These are phyloP conservation scores for Drosophila monieri DNA, from an alignment of 2,888 invertebrate genomes.

Conservation along the genomic window DNA sequence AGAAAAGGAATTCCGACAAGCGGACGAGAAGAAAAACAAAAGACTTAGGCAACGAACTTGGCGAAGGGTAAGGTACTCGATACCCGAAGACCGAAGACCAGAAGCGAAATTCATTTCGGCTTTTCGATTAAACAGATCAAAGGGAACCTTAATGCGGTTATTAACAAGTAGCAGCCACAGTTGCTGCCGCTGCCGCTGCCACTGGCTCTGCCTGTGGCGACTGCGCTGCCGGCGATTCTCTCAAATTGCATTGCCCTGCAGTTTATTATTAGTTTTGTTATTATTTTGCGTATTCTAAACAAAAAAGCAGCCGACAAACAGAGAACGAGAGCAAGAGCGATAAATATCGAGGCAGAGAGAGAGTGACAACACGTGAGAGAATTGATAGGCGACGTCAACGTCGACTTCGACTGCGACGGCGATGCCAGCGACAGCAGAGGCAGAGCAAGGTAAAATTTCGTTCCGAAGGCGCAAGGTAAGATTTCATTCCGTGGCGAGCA, in stretches of 20 bases:
- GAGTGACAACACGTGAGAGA: constrained; percentile 20
- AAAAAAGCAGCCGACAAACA: constrained; percentile 59
- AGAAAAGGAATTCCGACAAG: constrained; percentile 6
- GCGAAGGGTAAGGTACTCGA: constrained; percentile 8
- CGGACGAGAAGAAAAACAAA: constrained; percentile 58
- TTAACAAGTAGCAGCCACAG: constrained; percentile 72
- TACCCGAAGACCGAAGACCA: constrained; percentile 55
- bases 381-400: constrained; percentile 40
- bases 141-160: constrained; percentile 63
- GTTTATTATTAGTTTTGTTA: constrained; percentile 82
- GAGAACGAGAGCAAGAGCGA: constrained; percentile 22
- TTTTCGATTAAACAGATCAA: constrained; percentile 82
- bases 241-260: constrained; percentile 71
- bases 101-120: constrained; percentile 80
- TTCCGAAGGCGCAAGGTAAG: constrained; percentile 77
- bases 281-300: constrained; percentile 83
- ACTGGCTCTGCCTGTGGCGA: constrained; percentile 11
- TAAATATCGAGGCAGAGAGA: constrained; percentile 8
- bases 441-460: constrained; percentile 78
- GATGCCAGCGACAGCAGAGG: constrained; percentile 8
- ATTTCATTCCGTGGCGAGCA: constrained; percentile 83
- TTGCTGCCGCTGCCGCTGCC: constrained; percentile 9
- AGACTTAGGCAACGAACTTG: constrained; percentile 76
- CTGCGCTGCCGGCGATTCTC: constrained; percentile 52
- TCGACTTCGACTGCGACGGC: constrained; percentile 22